Conservation (phyloP, 1,140 invertebrate species). For the Metaphire vulgaris region DNA sequence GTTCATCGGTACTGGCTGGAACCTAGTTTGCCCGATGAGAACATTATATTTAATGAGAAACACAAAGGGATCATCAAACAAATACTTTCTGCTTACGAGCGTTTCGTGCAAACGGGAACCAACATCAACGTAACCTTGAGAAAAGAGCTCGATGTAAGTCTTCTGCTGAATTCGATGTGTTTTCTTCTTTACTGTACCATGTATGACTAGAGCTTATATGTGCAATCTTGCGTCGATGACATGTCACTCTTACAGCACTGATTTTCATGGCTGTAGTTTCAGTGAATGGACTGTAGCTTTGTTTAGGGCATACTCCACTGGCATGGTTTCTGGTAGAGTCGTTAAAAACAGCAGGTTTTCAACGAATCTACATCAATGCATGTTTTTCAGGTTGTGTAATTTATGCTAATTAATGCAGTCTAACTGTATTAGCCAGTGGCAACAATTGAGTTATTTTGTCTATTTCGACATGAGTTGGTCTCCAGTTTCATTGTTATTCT, state of each 20-base stretch:
- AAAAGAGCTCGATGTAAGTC: slow-evolving; percentile 18
- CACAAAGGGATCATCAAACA: slow-evolving; percentile 23
- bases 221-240: not conserved
- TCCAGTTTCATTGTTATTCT: too few species aligned
- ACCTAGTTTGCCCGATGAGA: slow-evolving; percentile 23
- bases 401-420: too few species aligned
- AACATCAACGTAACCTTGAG: slow-evolving; percentile 20
- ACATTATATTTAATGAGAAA: slow-evolving; percentile 20
- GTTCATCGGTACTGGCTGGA: slow-evolving; percentile 17
- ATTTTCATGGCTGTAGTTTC: too few species aligned
- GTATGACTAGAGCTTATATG: not conserved
- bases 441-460: too few species aligned
- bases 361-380: too few species aligned
- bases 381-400: too few species aligned
- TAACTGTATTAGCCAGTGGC: too few species aligned
- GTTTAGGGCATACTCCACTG: not conserved
- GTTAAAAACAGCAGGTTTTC: too few species aligned
- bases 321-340: not conserved
- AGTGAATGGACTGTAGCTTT: not conserved
- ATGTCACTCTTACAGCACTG: too few species aligned
- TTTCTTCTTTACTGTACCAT: not conserved
- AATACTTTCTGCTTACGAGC: slow-evolving; percentile 18
- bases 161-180: slow-evolving; percentile 7
- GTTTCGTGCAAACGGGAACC: slow-evolving; percentile 21
- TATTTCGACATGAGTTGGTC: too few species aligned